phyloP scores from a whole-genome alignment of 1,140 invertebrate species.

The Brachionus rubens region DNA sequence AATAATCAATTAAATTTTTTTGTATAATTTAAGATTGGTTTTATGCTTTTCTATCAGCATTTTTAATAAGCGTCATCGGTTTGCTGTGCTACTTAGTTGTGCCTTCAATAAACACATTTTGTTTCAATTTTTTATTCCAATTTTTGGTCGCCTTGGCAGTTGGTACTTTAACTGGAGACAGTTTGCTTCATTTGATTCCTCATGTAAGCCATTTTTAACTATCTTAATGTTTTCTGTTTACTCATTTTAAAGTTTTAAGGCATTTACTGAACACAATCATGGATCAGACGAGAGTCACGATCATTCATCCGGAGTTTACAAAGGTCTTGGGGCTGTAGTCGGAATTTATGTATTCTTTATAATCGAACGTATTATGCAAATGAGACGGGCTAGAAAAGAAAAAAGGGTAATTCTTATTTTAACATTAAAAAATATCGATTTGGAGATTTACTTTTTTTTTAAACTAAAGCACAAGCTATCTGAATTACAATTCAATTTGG shows the following conservation, averaged over 20 bases:
- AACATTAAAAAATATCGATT: background rate
- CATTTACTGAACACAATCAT: background rate
- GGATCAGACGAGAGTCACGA: background rate
- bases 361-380: conserved; percentile 39
- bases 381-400: conserved; percentile 37
- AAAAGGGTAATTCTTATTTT: conserved; percentile 3
- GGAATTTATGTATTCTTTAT: conserved; percentile 44
- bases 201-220: conserved; percentile 1
- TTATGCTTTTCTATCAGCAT: conserved; percentile 39
- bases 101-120: conserved; percentile 29
- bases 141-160: conserved; percentile 54
- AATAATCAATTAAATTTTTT: background rate
- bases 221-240: background rate
- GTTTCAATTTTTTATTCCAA: conserved; percentile 38
- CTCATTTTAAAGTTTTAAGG: background rate
- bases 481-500: background rate
- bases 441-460: background rate
- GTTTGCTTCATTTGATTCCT: conserved; percentile 61
- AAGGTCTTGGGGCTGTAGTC: conserved; percentile 7
- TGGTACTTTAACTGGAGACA: conserved; percentile 60
- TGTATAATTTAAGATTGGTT: conserved; percentile 44
- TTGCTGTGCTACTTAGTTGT: conserved; percentile 33
- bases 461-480: background rate
- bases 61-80: conserved; percentile 43
- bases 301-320: conserved; percentile 18